These are phyloP conservation scores for Craterocephalus amniculus DNA, from an alignment of 2,797 vertebrate genomes.

Conservation along the genomic window DNA sequence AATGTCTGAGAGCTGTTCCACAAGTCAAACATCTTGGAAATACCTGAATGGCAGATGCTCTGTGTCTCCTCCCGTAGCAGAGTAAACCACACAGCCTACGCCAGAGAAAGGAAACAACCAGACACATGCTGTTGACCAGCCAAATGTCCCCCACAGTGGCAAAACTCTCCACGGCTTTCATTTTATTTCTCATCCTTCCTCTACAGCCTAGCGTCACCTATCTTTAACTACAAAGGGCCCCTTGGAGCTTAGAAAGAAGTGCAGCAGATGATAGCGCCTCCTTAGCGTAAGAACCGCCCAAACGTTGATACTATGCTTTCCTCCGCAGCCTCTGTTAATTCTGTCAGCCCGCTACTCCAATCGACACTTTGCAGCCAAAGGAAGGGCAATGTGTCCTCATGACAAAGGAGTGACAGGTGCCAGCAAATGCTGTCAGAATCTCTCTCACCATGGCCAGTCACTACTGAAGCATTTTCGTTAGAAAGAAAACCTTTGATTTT, in stretches of 20 bases:
- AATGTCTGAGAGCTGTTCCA: background rate
- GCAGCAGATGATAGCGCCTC: slow-evolving; percentile 50
- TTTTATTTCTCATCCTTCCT: slow-evolving; percentile 56
- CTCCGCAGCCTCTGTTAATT: slow-evolving; percentile 51
- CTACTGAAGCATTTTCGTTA: slow-evolving; percentile 14
- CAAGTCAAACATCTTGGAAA: slow-evolving; percentile 53
- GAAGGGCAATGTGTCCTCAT: slow-evolving; percentile 80
- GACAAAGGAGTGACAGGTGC: slow-evolving; percentile 89
- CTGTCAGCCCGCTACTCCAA: slow-evolving; percentile 39
- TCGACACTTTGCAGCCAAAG: slow-evolving; percentile 76
- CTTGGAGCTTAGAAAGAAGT: slow-evolving; percentile 44
- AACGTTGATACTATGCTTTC: slow-evolving; percentile 40
- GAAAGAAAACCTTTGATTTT: background rate
- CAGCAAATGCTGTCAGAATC: slow-evolving; percentile 46
- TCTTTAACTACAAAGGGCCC: slow-evolving; percentile 46
- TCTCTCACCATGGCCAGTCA: slow-evolving; percentile 20
- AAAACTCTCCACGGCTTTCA: slow-evolving; percentile 77
- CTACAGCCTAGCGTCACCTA: slow-evolving; percentile 33
- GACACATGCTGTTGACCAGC: slow-evolving; percentile 86
- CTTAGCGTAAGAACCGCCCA: slow-evolving; percentile 39
- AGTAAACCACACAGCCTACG: slow-evolving; percentile 80
- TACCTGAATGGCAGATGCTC: slow-evolving; percentile 86
- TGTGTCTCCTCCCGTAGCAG: slow-evolving; percentile 78
- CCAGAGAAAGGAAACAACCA: slow-evolving; percentile 88
- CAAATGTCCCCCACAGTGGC: slow-evolving; percentile 84